A percentile compares a stretch with the other conserved stretches of the same genome.
phyloP scores from a whole-genome alignment of 2,888 invertebrate genomes.

The Zootermopsis nevadensis region DNA sequence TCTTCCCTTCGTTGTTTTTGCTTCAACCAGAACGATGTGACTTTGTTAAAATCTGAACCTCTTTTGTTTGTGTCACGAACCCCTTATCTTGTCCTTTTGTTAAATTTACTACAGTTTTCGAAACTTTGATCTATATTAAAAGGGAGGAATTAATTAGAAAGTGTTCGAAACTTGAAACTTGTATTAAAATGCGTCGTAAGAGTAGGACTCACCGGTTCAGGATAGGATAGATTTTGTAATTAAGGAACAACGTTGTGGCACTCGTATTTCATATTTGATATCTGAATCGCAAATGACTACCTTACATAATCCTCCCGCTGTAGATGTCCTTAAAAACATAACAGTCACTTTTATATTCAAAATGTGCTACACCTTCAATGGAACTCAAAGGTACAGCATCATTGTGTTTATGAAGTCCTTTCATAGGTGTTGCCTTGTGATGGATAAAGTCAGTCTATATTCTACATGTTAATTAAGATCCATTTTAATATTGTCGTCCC shows the following conservation, averaged over 20 bases:
- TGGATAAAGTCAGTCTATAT: too few relatives aligned
- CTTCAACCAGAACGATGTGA: not conserved
- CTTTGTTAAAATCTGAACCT: conserved; percentile 2
- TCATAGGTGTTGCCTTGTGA: too few relatives aligned
- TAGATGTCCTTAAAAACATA: too few relatives aligned
- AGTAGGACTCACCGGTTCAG: not conserved
- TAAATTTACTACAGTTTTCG: conserved; percentile 41
- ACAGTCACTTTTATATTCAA: too few relatives aligned
- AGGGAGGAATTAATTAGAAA: conserved; percentile 39
- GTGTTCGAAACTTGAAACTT: conserved; percentile 27
- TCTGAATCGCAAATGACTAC: not conserved
- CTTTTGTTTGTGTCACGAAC: conserved; percentile 39
- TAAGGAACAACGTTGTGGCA: not conserved
- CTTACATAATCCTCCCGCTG: too few relatives aligned
- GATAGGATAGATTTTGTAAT: not conserved
- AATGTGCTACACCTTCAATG: too few relatives aligned
- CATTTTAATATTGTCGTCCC: too few relatives aligned
- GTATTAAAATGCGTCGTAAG: not conserved
- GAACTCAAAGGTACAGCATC: too few relatives aligned
- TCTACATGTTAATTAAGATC: too few relatives aligned
- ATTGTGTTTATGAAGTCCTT: too few relatives aligned
- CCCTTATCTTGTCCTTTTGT: conserved; percentile 24
- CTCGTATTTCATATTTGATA: not conserved
- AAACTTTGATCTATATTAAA: conserved; percentile 41
- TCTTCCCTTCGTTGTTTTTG: conserved; percentile 15